Base-by-base conservation (phyloP, 2,888 invertebrate species). In the Tetanocera ferruginea region DNA sequence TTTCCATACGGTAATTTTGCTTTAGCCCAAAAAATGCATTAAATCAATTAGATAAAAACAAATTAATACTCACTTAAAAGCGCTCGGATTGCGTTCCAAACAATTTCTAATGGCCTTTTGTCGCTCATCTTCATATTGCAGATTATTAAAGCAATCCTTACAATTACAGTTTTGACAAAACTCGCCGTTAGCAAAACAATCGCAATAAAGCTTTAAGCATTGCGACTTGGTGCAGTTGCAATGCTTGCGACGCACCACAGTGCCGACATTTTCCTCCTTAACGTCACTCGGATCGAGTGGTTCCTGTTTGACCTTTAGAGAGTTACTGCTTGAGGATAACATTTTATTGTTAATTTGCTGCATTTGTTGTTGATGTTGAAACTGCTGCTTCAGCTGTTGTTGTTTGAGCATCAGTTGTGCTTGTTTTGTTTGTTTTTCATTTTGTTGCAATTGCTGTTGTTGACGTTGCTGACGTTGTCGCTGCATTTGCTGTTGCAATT, bases 191-290 rank as follows among this genome's bases (percentile, higher is more conserved):
- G 99, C 99, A 92, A 99, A 99, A 89, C 99, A 99, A 89, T 99
- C 99, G 91, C 99, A 99, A 89, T 99, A 98, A 90, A 99, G 90
- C 91, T 99, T 99, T 80, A 99, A 92, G 87, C 99, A 99, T 89
- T 98, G 98, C 2, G 98, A 99, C 90, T 98, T 98, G 43, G 98
- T 99, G 90, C 99, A 99, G 90, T 99, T 99, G 90, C 99, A 99
- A 11, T 98, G 98, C 89, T 99, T 99, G 66, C 96, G 91, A 1
- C 96, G 83, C 19, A 86, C 83, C 9, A 81, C 82, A 69, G 11
- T 14, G 82, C 83, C 71, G 82, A 51, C 76, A 17, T 8, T 25
- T 49, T 81, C 81, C 3, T 80, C 67, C 57, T 82, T 82, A 11
- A 76, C 55, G 37, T 78, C 67, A 28, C 25, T 60, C 8, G 55